Evolutionary conservation across 2,113 vertebrate species (phyloP), one percentile per base, ranked within the genome.

Genomic region (Crocuta crocuta): DNA sequence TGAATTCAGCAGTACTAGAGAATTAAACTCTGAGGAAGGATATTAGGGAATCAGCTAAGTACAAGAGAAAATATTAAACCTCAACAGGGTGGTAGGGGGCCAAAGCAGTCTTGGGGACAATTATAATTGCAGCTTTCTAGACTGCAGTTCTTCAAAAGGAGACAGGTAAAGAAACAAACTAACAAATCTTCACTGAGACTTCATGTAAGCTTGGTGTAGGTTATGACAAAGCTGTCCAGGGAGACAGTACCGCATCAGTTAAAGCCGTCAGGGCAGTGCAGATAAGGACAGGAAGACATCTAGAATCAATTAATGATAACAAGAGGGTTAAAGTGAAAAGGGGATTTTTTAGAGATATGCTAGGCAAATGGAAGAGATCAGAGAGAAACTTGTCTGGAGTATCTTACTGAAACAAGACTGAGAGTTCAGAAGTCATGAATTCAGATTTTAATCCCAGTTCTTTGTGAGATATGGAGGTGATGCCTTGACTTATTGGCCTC

Each of bases 271-370:
- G 85, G 86, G 95, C 92, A 79, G 85, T 53, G 79, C 43, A 98
- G 98, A 98, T 97, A 98, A 98, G 97, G 73, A 76, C 82, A 98
- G 97, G 23, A 39, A 98, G 79, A 39, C 93, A 97, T 97, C 93
- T 71, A 95, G 89, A 98, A 97, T 98, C 95, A 21, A 98, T 98
- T 91, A 80, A 61, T 95, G 98, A 98, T 97, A 98, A 97, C 95
- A 96, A 68, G 92, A 97, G 73, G 95, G 97, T 98, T 97, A 98
- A 91, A 93, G 85, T 5, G 21, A 94, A 95, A 74, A 91, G 87
- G 23, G 95, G 88, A 97, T 96, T 96, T 87, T 76, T 68, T 76
- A 85, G 81, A 97, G 97, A 98, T 98, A 98, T 3, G 21, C 61
- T 71, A 89, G 89, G 79, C 92, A 97, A 98, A 90, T 70, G 71